Evolutionary conservation across 2,888 invertebrate species (phyloP).

Genomic region (Caenorhabditis parvicauda): DNA sequence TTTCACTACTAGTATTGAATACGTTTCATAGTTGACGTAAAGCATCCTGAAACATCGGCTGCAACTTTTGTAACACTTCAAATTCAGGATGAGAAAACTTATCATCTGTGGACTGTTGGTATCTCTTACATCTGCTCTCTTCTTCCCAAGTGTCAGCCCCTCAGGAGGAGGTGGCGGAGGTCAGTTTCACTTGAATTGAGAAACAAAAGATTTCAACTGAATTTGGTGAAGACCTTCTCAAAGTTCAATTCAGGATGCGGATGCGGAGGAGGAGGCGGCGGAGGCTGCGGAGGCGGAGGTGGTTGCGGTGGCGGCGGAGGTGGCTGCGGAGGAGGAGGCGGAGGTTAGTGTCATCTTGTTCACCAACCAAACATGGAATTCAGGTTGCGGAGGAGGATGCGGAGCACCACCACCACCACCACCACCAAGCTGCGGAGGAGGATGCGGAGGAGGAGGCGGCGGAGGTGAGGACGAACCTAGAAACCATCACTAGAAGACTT

Average conservation of each 20-base stretch:
- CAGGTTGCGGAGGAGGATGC: not conserved
- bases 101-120: constrained; percentile 19
- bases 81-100: constrained; percentile 20
- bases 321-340: constrained; percentile 13
- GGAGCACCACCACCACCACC: not conserved
- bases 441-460: constrained; percentile 14
- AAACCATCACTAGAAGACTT: no score
- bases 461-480: constrained; percentile 10
- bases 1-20: no score
- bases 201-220: not conserved
- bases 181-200: not conserved
- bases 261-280: constrained; percentile 2
- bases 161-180: constrained; percentile 20
- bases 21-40: no score
- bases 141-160: constrained; percentile 20
- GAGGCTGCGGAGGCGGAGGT: constrained; percentile 19
- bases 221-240: not conserved
- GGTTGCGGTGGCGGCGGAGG: constrained; percentile 17
- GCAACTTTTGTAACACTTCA: no score
- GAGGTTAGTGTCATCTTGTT: not conserved
- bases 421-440: constrained; percentile 6
- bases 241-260: constrained; percentile 1
- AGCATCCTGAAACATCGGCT: no score
- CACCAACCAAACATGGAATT: not conserved
- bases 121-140: constrained; percentile 17